These are phyloP conservation scores for Brachypalpus laphriformis DNA, from an alignment of 2,888 invertebrate genomes.

Conservation along the genomic window DNA sequence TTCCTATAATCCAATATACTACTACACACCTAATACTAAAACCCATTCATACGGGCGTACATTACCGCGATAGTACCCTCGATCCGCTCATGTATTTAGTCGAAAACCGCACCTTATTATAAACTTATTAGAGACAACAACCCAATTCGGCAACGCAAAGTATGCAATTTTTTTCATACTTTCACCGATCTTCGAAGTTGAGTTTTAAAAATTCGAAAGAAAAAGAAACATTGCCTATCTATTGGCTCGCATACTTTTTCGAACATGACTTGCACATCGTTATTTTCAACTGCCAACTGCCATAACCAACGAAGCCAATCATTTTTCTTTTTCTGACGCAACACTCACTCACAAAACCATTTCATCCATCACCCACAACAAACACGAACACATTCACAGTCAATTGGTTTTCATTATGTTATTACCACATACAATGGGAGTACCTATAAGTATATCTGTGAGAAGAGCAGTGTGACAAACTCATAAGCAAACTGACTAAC, in stretches of 20 bases:
- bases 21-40: no score
- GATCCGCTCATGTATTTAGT: neutral
- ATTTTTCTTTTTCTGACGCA: neutral
- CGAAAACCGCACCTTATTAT: no score
- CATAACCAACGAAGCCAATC: neutral
- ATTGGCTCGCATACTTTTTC: neutral
- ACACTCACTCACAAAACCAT: neutral
- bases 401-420: constrained; percentile 17
- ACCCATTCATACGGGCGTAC: no score
- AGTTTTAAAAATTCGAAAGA: neutral
- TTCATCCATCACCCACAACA: neutral
- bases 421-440: neutral
- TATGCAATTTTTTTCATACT: neutral
- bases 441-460: neutral
- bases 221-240: neutral
- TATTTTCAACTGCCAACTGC: neutral
- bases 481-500: neutral
- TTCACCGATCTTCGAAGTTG: neutral
- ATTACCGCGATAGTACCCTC: no score
- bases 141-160: neutral
- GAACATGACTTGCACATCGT: neutral
- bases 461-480: neutral
- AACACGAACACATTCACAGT: neutral
- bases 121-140: neutral
- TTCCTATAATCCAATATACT: no score